Base-by-base conservation (phyloP, 2,888 invertebrate species). In the Zootermopsis nevadensis region DNA sequence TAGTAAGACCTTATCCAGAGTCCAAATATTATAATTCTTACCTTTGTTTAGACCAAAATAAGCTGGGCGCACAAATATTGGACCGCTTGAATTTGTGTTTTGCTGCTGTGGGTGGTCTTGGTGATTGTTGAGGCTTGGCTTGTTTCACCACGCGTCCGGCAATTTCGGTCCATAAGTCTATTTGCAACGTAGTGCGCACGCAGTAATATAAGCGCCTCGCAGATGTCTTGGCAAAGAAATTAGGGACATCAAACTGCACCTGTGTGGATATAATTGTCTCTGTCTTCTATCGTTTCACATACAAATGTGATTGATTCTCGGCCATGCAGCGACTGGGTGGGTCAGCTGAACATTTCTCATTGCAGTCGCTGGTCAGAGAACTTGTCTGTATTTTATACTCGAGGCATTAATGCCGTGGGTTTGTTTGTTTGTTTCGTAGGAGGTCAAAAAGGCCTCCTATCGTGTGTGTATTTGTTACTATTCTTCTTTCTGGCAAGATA, bases 61-160 rank as follows among this genome's bases (percentile, higher is more conserved):
- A 38, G 10, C 38, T 38, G 10, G 6, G 3, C 19, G 19, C 19
- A 48, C 19, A 48, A 27, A 27, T 60, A 12, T 60, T 24, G n/a
- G 60, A 60, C n/a, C 60, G 60, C n/a, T 24, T 60, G 6, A 27
- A 60, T 4, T 27, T 60, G 60, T 27, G n/a, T 60, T 27, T 15
- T 27, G 60, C 6, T 60, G 15, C 60, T 60, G 27, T 69, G 69
- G 69, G 69, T 69, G 69, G 69, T 69, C 69, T 31, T 69, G 15
- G 15, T 69, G 69, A 69, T 33, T 33, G 12, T 33, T 69, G 69
- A 31, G 33, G 69, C 15, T 69, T 12, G 31, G 31, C 33, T n/a
- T 22, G 33, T 69, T 69, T 3, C 69, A 33, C 31, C 30, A 33
- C 6, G 33, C 69, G 69, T 69, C 69, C 33, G 22, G 69, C 69